Evolutionary conservation across 2,888 invertebrate genomes (phyloP), one percentile per base, ranked within the genome.

Genomic region (Steinernema scapterisci): DNA sequence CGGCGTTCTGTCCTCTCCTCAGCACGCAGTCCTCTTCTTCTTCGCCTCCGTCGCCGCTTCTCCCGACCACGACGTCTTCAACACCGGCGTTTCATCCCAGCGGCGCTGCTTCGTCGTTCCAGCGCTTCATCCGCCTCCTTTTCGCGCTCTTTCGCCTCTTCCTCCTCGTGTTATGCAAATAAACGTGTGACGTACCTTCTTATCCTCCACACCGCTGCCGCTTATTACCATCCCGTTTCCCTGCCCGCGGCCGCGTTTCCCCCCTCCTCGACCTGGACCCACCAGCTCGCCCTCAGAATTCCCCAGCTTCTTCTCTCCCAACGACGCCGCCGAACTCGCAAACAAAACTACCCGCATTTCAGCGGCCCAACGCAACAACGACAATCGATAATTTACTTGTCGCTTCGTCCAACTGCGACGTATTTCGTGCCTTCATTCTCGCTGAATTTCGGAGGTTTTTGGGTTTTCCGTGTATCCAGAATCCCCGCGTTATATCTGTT

Each of bases 381-480:
- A 16, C 63, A n/a, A 38, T 63, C 63, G 63, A 63, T 63, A 27
- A n/a, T 31, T 63, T 31, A 31, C 63, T 63, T 38, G 7, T 63
- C 38, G 38, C 9, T 38, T 38, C 38, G 38, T 38, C 9, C 38
- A 3, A 6, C 38, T 9, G 9, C 38, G 5, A 38, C 38, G 38
- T 6, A 38, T n/a, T n/a, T n/a, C 38, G 9, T 9, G 38, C 9
- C 38, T 3, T 38, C 9, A 6, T 38, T 38, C 9, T 38, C 38
- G 38, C 38, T 38, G 38, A 38, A n/a, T 38, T 38, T 38, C 9
- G 38, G 38, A 38, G n/a, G n/a, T n/a, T n/a, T n/a, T n/a, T n/a
- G n/a, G n/a, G n/a, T n/a, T n/a, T n/a, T n/a, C n/a, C n/a, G n/a
- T n/a, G n/a, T n/a, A n/a, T n/a, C n/a, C n/a, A n/a, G n/a, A n/a